These are phyloP conservation scores for Calonectris borealis DNA, from an alignment of 2,113 vertebrate species.

Conservation along the genomic window DNA sequence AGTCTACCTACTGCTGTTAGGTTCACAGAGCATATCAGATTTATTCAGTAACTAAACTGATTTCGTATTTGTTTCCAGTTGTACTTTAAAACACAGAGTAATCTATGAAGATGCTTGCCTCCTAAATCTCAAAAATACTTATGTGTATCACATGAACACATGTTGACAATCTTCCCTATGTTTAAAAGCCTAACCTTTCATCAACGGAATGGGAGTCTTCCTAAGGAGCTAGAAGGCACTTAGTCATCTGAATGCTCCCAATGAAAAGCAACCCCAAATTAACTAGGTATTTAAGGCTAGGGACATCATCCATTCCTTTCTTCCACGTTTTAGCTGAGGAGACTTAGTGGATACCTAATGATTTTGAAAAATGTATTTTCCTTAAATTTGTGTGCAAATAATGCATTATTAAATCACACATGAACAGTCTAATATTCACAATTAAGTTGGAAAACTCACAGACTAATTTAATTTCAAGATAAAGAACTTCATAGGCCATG, in stretches of 20 bases:
- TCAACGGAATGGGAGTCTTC: constrained; percentile 20
- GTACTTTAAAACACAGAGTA: neutral
- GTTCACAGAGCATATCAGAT: neutral
- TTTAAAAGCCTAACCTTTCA: constrained; percentile 32
- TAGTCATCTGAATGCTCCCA: neutral
- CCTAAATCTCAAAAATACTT: neutral
- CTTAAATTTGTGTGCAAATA: neutral
- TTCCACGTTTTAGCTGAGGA: neutral
- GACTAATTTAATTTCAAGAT: neutral
- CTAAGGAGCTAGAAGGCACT: constrained; percentile 1
- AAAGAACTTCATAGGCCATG: neutral
- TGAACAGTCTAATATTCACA: neutral
- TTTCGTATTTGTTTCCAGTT: neutral
- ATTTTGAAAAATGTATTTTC: neutral
- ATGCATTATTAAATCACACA: neutral
- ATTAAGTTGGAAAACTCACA: neutral
- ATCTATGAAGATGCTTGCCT: neutral
- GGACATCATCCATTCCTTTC: neutral
- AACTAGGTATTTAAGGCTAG: neutral
- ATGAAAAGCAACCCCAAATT: neutral
- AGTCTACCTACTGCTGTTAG: neutral
- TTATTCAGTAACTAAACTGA: neutral
- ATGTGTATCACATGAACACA: neutral
- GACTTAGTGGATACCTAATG: neutral
- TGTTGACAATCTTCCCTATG: neutral